Evolutionary conservation across 2,888 invertebrate genomes (phyloP).

Genomic region (Bursaphelenchus okinawaensis): DNA sequence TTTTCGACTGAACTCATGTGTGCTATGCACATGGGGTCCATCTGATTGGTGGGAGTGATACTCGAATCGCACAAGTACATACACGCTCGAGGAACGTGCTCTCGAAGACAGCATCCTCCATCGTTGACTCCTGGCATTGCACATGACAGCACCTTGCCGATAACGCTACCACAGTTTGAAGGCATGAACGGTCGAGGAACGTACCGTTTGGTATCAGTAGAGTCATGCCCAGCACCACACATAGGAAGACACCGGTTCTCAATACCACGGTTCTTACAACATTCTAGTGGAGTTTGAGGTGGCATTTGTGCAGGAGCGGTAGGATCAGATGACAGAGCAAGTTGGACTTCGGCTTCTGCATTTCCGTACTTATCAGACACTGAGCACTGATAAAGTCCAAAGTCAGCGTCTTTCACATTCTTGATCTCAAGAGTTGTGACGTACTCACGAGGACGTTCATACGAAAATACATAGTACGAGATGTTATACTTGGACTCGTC

Average conservation of each 20-base stretch:
- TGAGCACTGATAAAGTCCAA: conserved; percentile 30
- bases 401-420: conserved; percentile 23
- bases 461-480: conserved; percentile 26
- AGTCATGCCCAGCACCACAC: conserved; percentile 27
- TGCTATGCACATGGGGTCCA: conserved; percentile 23
- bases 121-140: conserved; percentile 33
- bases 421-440: conserved; percentile 30
- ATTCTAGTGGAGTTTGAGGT: conserved; percentile 31
- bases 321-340: conserved; percentile 8
- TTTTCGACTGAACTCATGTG: conserved; percentile 16
- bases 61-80: conserved; percentile 36
- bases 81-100: conserved; percentile 26
- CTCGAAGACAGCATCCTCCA: conserved; percentile 18
- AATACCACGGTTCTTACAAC: conserved; percentile 29
- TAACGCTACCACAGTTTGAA: conserved; percentile 32
- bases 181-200: conserved; percentile 31
- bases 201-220: conserved; percentile 20
- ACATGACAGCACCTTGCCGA: conserved; percentile 35
- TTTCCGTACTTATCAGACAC: conserved; percentile 32
- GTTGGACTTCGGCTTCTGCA: conserved; percentile 20
- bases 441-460: conserved; percentile 30
- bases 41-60: conserved; percentile 20
- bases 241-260: conserved; percentile 29
- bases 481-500: conserved; percentile 13
- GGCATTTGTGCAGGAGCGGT: conserved; percentile 15